phyloP scores from a whole-genome alignment of 2,888 invertebrate genomes.

The Metellina segmentata region DNA sequence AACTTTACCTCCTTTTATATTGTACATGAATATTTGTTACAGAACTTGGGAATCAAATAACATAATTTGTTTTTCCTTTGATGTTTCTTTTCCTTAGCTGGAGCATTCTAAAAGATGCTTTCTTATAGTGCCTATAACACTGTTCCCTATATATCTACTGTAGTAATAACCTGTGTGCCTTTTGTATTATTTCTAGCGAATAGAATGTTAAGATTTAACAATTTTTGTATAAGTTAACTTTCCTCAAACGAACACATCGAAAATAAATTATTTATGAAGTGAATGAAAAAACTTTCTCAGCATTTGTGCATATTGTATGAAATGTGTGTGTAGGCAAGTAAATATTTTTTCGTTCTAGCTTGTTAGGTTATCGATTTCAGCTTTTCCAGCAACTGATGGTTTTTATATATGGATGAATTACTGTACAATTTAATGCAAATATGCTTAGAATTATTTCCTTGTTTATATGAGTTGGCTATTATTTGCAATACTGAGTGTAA shows the following conservation, averaged over 20 bases:
- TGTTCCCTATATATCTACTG: neutral
- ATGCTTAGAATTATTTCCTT: neutral
- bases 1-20: neutral
- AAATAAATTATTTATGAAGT: neutral
- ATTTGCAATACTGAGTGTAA: too few relatives aligned
- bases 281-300: neutral
- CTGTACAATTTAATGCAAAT: neutral
- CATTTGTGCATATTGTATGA: neutral
- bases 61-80: neutral
- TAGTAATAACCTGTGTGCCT: conserved; percentile 22
- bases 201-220: neutral
- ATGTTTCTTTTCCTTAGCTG: neutral
- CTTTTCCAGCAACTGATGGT: neutral
- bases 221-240: neutral
- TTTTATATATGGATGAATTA: neutral
- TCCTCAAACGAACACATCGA: neutral
- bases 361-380: neutral
- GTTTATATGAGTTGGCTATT: too few relatives aligned
- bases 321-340: neutral
- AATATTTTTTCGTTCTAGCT: neutral
- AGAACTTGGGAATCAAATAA: neutral
- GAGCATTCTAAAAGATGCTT: neutral
- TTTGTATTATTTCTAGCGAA: conserved; percentile 11
- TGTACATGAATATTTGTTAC: neutral
- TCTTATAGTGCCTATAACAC: neutral